Evolutionary conservation across 2,113 vertebrate genomes (phyloP).

Genomic region (Paramormyrops kingsleyae): DNA sequence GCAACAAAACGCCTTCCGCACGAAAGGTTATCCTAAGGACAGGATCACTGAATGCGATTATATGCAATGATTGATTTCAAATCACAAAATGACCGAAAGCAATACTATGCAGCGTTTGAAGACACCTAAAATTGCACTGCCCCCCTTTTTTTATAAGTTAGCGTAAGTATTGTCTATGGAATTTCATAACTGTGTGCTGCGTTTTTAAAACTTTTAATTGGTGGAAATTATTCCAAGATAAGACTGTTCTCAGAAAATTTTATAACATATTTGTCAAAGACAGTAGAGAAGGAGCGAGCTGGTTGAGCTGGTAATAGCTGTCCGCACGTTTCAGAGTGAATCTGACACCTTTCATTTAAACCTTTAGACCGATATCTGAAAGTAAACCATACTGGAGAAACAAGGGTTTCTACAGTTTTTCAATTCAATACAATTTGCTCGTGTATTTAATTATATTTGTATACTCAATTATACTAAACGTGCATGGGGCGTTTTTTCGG

Average conservation of each 20-base stretch:
- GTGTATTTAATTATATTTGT: not conserved
- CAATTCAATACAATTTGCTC: not conserved
- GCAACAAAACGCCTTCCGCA: not conserved
- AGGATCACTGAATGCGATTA: not conserved
- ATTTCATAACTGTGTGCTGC: slow-evolving; percentile 15
- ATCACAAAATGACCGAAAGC: not conserved
- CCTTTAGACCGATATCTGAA: slow-evolving; percentile 26
- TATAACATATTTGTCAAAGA: slow-evolving; percentile 31
- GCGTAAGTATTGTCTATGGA: not conserved
- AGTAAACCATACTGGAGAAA: slow-evolving; percentile 17
- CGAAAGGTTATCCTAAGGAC: not conserved
- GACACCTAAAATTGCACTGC: not conserved
- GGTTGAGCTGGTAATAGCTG: slow-evolving; percentile 23
- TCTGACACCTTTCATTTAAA: slow-evolving; percentile 34
- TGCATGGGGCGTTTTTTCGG: not conserved
- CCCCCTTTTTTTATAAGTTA: not conserved
- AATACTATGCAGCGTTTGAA: not conserved
- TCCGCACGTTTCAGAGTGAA: slow-evolving; percentile 26
- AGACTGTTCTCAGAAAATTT: slow-evolving; percentile 22
- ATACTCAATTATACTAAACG: not conserved
- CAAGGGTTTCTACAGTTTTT: slow-evolving; percentile 1
- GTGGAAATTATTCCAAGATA: slow-evolving; percentile 14
- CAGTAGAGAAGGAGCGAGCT: slow-evolving; percentile 7
- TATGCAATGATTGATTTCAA: not conserved
- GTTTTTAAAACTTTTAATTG: slow-evolving; percentile 24